Base-by-base conservation (phyloP, 2,888 invertebrate species). In the Pasiphila rectangulata region DNA sequence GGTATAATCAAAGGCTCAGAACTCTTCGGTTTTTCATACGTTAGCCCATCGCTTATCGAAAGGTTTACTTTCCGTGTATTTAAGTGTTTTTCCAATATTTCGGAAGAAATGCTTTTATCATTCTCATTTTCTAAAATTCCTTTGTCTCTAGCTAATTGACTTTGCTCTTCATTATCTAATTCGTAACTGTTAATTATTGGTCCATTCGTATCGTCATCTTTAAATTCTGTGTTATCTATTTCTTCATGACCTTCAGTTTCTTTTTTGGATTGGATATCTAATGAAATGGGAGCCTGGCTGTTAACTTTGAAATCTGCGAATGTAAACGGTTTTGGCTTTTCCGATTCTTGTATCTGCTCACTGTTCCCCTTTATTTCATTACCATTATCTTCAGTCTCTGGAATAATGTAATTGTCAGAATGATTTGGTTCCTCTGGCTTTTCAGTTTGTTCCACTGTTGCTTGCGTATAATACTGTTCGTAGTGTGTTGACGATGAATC, bases 251-350 rank as follows among this genome's bases (percentile, higher is more conserved):
- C 36, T 44, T 64, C 59, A 21, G 46, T 47, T 37, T 64, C 55
- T 27, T 54, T 58, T 59, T 64, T 68, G 6, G 51, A 29, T 15
- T 64, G 61, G 13, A 70, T 51, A 30, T 69, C 65, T 50, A 75
- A 60, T 34, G 52, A 64, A 12, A 67, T 57, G 36, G 75, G 59
- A 6, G 59, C 57, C 57, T 69, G 69, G 51, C 66, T 69, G 62
- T 84, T 79, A 48, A 77, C 51, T 76, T 91, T 91, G 50, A 91
- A 91, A 69, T 91, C 91, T 12, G 90, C 85, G 49, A 91, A 88
- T 10, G 89, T 91, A 57, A 91, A 91, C 1, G 89, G 89, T 60
- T 75, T 88, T 32, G 84, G 85, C 39, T 67, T 79, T 48, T 77
- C 72, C 3, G 41, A 23, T 25, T 63, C 56, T 12, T 64, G 57